Evolutionary conservation across 2,797 vertebrate genomes (phyloP), one percentile per base, ranked within the genome.

Genomic region (Cygnus olor): DNA sequence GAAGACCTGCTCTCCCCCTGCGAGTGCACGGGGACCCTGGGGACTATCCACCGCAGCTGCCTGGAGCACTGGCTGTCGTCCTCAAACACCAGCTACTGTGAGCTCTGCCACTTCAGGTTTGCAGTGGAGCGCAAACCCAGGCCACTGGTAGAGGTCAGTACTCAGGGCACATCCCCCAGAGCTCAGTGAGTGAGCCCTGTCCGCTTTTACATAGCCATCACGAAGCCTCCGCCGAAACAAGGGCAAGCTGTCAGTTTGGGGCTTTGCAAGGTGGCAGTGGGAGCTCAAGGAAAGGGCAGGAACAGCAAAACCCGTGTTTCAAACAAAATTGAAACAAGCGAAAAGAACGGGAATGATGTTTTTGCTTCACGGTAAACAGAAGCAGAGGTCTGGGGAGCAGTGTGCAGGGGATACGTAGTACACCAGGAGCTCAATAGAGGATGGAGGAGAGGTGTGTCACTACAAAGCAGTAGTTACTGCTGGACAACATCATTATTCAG

Each of bases 71-170:
- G 98, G 98, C 98, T 99, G 84, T 99, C 98, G 0, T 98, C 98
- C 88, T 99, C 98, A 63, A 98, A 98, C 91, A 99, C 98, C 97
- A 99, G 98, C 97, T 98, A 97, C 98, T 99, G 98, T 92, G 98
- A 99, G 96, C 98, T 99, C 97, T 99, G 98, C 98, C 98, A 98
- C 96, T 98, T 98, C 98, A 98, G 98, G 96, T 99, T 99, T 97
- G 98, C 97, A 71, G 98, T 99, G 61, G 98, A 99, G 95, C 98
- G 97, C 97, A 99, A 98, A 96, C 98, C 98, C 90, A 97, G 98
- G 91, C 98, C 98, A 0, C 96, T 98, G 95, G 91, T 98, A 66
- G 98, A 98, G 98, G 98, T 98, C 95, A 98, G 98, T 98, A 82
- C 34, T 2, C 61, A 89, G 91, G 87, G 54, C 95, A 92, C 0